Percentiles rank a stretch among this genome's conserved stretches.
Evolutionary conservation across 92 coral and sea anemone species (phyloP).

Genomic region (Metridium senile): DNA sequence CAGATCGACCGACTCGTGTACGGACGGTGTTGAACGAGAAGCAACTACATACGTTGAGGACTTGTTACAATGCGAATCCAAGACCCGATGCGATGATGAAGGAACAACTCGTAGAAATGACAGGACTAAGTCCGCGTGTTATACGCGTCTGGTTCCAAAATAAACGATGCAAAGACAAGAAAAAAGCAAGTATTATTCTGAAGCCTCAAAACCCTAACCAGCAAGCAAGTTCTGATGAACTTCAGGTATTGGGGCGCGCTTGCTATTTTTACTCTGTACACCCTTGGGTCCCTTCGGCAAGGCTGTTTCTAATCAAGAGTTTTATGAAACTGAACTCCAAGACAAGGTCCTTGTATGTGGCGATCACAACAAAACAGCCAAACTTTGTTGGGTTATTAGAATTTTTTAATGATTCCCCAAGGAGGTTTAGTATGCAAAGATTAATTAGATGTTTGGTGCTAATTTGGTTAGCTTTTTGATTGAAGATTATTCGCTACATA

Average conservation of each 20-base stretch:
- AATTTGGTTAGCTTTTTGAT: conserved; percentile 48
- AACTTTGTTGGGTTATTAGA: conserved; percentile 2
- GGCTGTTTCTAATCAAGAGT: neutral
- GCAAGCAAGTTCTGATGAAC: conserved; percentile 84
- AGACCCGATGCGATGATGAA: conserved; percentile 99
- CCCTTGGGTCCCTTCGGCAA: neutral
- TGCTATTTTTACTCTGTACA: neutral
- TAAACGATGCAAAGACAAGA: conserved; percentile 98
- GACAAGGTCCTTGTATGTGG: neutral
- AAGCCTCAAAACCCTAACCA: conserved; percentile 74
- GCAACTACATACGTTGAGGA: conserved; percentile 93
- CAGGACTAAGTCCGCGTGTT: conserved; percentile 96
- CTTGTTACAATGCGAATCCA: conserved; percentile 97
- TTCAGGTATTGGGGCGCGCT: conserved; percentile 62
- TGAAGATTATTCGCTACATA: neutral
- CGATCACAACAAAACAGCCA: neutral
- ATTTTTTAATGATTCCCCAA: conserved; percentile 30
- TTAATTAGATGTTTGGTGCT: conserved; percentile 82
- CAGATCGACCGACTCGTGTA: conserved; percentile 85
- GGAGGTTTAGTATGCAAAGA: conserved; percentile 38
- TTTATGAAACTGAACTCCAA: conserved; percentile 3
- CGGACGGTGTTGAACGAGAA: conserved; percentile 97
- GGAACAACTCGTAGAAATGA: conserved; percentile 99
- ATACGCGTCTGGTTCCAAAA: conserved; percentile 99
- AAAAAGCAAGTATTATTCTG: conserved; percentile 83